Percentiles rank a stretch among this genome's conserved stretches.
Evolutionary conservation across 2,888 invertebrate genomes (phyloP).

Genomic region (Mesoligia furuncula): DNA sequence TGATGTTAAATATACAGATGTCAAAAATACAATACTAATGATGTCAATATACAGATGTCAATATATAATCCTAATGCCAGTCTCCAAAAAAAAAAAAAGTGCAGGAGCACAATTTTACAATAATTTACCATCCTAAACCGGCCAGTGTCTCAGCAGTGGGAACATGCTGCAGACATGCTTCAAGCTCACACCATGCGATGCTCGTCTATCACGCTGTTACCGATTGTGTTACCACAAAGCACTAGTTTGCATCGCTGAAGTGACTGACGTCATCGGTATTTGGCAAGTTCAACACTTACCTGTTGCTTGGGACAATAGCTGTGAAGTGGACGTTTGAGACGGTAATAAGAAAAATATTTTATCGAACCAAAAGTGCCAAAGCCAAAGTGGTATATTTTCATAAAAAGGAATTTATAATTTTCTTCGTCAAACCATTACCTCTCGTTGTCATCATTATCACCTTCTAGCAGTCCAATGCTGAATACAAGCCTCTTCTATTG

Average conservation of each 20-base stretch:
- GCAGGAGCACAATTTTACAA: not conserved
- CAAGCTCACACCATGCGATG: not conserved
- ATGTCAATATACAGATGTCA: too few species aligned
- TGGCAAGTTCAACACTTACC: not conserved
- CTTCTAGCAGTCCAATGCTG: not conserved
- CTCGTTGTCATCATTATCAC: not conserved
- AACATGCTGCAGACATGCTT: not conserved
- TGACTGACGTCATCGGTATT: not conserved
- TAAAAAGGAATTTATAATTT: not conserved
- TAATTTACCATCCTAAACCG: not conserved
- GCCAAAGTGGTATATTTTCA: too few species aligned
- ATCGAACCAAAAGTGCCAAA: not conserved
- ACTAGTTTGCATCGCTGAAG: not conserved
- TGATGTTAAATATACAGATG: too few species aligned
- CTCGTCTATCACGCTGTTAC: not conserved
- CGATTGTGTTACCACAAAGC: not conserved
- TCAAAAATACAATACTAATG: too few species aligned
- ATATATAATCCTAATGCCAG: too few species aligned
- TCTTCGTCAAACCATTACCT: not conserved
- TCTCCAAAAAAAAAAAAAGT: too few species aligned
- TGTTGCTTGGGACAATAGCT: constrained; percentile 3
- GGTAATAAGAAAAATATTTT: not conserved
- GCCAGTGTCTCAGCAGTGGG: too few species aligned
- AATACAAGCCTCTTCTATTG: too few species aligned
- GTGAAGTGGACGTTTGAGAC: not conserved